Evolutionary conservation across 2,888 invertebrate genomes (phyloP).

Genomic region (Alviniconcha strummeri): DNA sequence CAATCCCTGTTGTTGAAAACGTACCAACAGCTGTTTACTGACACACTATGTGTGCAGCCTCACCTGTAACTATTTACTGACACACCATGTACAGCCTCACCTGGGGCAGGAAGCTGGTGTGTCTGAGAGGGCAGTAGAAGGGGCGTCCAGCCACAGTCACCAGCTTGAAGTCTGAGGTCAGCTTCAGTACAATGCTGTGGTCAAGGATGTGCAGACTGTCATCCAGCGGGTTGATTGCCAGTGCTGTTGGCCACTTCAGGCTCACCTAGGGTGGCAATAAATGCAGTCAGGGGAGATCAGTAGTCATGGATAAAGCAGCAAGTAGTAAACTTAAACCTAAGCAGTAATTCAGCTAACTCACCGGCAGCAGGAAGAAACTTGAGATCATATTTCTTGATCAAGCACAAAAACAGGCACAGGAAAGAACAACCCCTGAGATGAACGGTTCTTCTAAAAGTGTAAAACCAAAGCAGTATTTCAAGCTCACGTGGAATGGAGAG

Average conservation of each 20-base stretch:
- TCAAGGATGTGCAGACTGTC: slow-evolving; percentile 96
- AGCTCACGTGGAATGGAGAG: no score
- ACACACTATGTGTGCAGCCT: no score
- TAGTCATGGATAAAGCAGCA: not conserved
- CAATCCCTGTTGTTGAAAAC: no score
- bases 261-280: slow-evolving; percentile 80
- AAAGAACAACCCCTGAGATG: no score
- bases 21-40: no score
- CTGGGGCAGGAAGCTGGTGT: slow-evolving; percentile 72
- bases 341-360: no score
- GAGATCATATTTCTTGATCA: no score
- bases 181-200: slow-evolving; percentile 87
- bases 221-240: slow-evolving; percentile 94
- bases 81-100: not conserved
- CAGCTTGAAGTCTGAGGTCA: slow-evolving; percentile 89
- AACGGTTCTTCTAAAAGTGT: no score
- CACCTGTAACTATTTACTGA: not conserved
- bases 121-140: slow-evolving; percentile 90
- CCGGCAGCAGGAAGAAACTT: no score
- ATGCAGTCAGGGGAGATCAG: not conserved
- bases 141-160: slow-evolving; percentile 96
- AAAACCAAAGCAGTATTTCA: no score
- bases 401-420: no score
- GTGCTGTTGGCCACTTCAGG: slow-evolving; percentile 97
- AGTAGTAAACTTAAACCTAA: no score